phyloP scores from a whole-genome alignment of 2,797 vertebrate species.

The Gymnopithys bicolor region DNA sequence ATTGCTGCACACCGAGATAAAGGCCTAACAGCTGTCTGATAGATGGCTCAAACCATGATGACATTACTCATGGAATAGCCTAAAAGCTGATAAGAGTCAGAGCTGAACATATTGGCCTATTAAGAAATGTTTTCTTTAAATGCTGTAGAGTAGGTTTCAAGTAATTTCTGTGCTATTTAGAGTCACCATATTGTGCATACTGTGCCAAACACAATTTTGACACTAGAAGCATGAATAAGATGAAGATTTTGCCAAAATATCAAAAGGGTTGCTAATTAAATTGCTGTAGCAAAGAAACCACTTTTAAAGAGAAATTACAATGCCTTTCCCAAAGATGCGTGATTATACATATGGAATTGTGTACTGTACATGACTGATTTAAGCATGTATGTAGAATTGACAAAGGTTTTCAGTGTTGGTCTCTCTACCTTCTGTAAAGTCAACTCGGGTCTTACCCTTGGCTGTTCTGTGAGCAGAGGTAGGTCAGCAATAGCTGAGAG shows the following conservation, averaged over 20 bases:
- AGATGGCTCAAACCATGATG: background rate
- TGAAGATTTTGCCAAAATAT: background rate
- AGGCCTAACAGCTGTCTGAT: background rate
- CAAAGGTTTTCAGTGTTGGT: background rate
- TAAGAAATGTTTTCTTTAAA: constrained; percentile 15
- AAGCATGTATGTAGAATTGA: background rate
- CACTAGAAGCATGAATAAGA: background rate
- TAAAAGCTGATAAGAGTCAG: background rate
- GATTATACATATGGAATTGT: background rate
- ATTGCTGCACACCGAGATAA: background rate
- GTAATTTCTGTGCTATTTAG: background rate
- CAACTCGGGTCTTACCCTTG: background rate
- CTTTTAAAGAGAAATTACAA: background rate
- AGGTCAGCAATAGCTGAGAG: background rate
- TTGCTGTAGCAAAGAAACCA: background rate
- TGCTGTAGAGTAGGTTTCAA: background rate
- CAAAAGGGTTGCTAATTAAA: background rate
- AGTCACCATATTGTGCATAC: background rate
- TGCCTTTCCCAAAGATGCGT: background rate
- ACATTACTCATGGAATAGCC: background rate
- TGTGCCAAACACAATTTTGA: background rate
- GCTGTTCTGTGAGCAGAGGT: background rate
- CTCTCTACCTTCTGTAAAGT: background rate
- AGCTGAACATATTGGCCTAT: background rate
- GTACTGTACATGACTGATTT: accelerated